Evolutionary conservation across 2,888 invertebrate genomes (phyloP), one percentile per base, ranked within the genome.

Genomic region (Odontocolon sp.): DNA sequence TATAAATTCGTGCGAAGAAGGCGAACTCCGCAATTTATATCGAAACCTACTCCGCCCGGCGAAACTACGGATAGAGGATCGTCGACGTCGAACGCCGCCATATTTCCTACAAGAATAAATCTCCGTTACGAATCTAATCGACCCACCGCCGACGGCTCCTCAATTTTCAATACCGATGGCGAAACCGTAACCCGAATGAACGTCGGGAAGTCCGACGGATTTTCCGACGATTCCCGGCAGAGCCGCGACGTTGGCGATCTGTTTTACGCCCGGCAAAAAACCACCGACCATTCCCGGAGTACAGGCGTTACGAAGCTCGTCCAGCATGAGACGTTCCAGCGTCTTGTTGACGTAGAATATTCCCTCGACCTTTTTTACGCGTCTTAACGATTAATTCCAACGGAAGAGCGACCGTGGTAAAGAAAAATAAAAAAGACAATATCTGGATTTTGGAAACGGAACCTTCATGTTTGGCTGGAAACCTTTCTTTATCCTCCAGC

Each of bases 381-480:
- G 31, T 28, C 3, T 2, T 23, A 8, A 66, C 2, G 11, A 50
- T 61, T 67, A 47, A 63, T 61, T 52, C 23, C n/a, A 50, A 28
- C n/a, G n/a, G 2, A 21, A 52, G 5, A n/a, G 18, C 5, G 5
- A 26, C 6, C 11, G 26, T 14, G 2, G 26, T 1, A 28, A 52
- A 11, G 21, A 61, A 11, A 57, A 2, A 42, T n/a, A 3, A 31
- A 11, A 42, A 38, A 3, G 16, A 56, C 14, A 67, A 9, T 42
- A 31, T 16, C 14, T 50, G 23, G 4, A 1, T n/a, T 11, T 3
- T 33, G 40, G 40, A 59, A 21, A 83, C 8, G 87, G 84, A 88
- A 94, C 95, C 86, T 98, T 98, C 99, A 99, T 99, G 87, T 99
- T 99, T 0, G 99, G 98, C 87, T 99, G 99, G 91, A 99, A 99